These are phyloP conservation scores for Agrochola macilenta DNA, from an alignment of 2,888 invertebrate genomes.

Conservation along the genomic window DNA sequence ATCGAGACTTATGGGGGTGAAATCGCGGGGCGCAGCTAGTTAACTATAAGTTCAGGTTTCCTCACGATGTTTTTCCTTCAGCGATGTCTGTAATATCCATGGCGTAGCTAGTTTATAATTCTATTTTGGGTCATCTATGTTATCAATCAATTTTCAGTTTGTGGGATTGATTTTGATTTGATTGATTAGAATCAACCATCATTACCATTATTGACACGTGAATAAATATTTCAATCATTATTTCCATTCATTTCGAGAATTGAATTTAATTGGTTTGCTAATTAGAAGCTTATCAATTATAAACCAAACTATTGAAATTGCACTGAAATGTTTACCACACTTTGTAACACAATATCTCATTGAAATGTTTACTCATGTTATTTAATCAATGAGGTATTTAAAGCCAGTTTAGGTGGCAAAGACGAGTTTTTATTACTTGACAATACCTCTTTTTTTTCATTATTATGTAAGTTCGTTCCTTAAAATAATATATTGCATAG, in stretches of 20 bases:
- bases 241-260: conserved; percentile 1
- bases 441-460: no score
- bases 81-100: no score
- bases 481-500: no score
- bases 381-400: not conserved
- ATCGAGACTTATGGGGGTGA: no score
- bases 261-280: conserved; percentile 7
- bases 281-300: no score
- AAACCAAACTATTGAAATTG: not conserved
- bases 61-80: no score
- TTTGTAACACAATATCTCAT: not conserved
- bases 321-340: conserved; percentile 2
- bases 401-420: not conserved
- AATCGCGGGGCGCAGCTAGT: no score
- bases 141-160: not conserved
- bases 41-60: no score
- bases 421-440: no score
- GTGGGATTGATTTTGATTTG: not conserved
- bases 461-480: no score
- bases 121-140: no score
- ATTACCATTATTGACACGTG: not conserved
- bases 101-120: not conserved
- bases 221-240: conserved; percentile 2
- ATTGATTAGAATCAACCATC: not conserved
- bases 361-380: not conserved